Evolutionary conservation across 2,113 vertebrate genomes (phyloP).

Genomic region (Ciconia maguari): DNA sequence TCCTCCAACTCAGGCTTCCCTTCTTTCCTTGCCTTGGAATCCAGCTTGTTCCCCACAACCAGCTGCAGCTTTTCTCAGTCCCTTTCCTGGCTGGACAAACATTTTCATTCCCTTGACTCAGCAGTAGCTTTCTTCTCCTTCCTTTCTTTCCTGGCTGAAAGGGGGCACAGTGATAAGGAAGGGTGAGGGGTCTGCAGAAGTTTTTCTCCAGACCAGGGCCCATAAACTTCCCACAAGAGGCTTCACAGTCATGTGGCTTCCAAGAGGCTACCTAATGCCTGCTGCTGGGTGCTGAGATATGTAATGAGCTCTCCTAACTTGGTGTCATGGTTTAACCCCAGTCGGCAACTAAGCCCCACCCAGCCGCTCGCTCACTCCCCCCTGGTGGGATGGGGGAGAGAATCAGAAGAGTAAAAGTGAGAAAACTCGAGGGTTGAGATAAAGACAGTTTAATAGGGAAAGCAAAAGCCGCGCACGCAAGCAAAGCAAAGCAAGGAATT

Average conservation of each 20-base stretch:
- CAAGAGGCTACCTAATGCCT: neutral
- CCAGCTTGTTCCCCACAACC: neutral
- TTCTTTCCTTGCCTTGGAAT: neutral
- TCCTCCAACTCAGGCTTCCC: neutral
- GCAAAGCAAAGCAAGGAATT: no score
- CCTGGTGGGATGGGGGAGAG: no score
- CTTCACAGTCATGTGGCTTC: neutral
- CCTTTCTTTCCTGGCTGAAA: neutral
- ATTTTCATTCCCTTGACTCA: neutral
- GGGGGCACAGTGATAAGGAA: neutral
- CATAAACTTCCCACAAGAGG: neutral
- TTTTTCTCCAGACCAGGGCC: neutral
- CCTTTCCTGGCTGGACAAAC: neutral
- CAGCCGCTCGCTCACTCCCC: no score
- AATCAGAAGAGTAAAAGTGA: no score
- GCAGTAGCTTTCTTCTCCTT: neutral
- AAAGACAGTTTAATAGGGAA: no score
- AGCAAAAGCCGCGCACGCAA: no score
- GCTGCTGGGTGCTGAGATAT: neutral
- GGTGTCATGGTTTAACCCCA: no score
- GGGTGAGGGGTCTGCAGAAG: neutral
- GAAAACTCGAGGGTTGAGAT: no score
- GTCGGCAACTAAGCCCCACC: no score
- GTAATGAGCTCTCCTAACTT: neutral
- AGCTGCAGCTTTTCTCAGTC: neutral